These are phyloP conservation scores for Umimayanthus chanpuru DNA, from an alignment of 92 coral and sea anemone species.

Conservation along the genomic window DNA sequence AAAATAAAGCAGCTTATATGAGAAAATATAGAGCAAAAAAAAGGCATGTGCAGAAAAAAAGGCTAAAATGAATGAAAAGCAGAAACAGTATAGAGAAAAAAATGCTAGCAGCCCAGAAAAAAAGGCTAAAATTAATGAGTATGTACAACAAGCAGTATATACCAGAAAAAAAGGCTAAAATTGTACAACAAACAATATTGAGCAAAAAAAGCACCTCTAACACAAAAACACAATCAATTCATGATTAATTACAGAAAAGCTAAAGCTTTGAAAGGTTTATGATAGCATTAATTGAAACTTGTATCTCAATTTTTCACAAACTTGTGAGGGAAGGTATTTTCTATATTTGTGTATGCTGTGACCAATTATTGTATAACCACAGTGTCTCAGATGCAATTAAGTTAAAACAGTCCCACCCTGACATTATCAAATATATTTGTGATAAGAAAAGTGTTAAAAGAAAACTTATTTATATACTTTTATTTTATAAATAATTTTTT, in stretches of 20 bases:
- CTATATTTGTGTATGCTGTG: not conserved
- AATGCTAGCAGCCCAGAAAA: not conserved
- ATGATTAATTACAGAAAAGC: too few species aligned
- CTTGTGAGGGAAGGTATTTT: not conserved
- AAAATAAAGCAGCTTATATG: constrained; percentile 16
- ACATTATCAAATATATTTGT: not conserved
- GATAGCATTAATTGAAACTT: too few species aligned
- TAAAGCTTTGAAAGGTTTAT: too few species aligned
- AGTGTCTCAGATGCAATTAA: not conserved
- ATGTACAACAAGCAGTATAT: not conserved
- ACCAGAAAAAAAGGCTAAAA: not conserved
- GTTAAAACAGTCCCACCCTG: not conserved
- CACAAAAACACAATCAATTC: not conserved
- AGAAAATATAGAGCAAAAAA: constrained; percentile 4
- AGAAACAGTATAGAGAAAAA: constrained; percentile 9
- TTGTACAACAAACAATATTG: not conserved
- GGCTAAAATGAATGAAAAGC: not conserved
- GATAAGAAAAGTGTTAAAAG: constrained; percentile 2
- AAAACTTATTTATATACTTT: too few species aligned
- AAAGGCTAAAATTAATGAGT: not conserved
- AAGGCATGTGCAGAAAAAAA: not conserved
- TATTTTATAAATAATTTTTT: too few species aligned
- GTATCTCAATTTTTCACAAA: not conserved
- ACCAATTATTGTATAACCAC: constrained; percentile 2
- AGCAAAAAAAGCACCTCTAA: not conserved